Base-by-base conservation (phyloP, 2,888 invertebrate genomes). In the Neocrepidodera transversa region DNA sequence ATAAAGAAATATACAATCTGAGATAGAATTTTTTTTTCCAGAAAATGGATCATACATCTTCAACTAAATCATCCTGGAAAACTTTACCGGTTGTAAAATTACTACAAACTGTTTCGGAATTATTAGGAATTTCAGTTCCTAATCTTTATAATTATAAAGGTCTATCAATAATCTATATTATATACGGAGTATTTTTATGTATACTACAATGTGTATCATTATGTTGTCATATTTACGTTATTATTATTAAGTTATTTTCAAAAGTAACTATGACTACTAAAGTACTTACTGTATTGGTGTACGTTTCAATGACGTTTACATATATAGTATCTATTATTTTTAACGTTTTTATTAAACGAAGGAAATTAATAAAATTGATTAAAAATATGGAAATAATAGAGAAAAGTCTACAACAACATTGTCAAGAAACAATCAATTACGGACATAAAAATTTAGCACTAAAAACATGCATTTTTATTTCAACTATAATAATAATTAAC, bases 91-190 rank as follows among this genome's bases (percentile, higher is more conserved):
- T 40, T 2, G 54, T 61, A 23, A 48, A 57, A 49, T 47, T 57
- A 1, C 13, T 63, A 40, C 63, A 65, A 38, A 7, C 47, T 42
- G 2, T 57, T 13, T 64, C 62, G 1, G 48, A 43, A 30, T 11
- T 56, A 10, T 42, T 58, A 13, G 58, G 58, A 1, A 17, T 63
- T 11, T 50, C 57, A 6, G 57, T 61, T n/a, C 65, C 65, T 8
- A 56, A 59, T 30, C 38, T 65, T 6, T 56, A 59, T 20, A 7
- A 51, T n/a, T 65, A 63, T 26, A 51, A 54, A 26, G 65, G 65
- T 23, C 14, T 63, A 11, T 28, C 60, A 10, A 8, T 62, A 2
- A 28, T 62, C n/a, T 65, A 62, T 17, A 17, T 58, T 8, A 43
- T 49, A 2, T 62, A 62, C 42, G 50, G 28, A 26, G 5, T 55